Evolutionary conservation across 2,113 vertebrate species (phyloP).

Genomic region (Echinops telfairi): DNA sequence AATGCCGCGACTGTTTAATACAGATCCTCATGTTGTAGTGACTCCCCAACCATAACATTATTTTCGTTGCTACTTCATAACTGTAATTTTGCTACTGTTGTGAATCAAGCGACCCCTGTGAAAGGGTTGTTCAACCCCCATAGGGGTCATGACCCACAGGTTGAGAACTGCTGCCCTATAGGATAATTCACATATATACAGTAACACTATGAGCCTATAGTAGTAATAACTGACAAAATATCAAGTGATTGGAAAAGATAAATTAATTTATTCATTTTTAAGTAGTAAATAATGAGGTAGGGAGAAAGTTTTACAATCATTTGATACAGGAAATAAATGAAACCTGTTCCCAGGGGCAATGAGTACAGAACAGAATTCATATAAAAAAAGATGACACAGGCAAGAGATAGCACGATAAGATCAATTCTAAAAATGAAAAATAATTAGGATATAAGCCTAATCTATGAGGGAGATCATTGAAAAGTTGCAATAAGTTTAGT

Average conservation of each 20-base stretch:
- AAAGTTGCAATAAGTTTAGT: no score
- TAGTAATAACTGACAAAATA: not conserved
- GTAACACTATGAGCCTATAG: not conserved
- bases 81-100: no score
- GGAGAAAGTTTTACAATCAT: not conserved
- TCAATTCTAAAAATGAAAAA: slow-evolving; percentile 27
- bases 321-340: slow-evolving; percentile 49
- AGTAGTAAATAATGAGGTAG: not conserved
- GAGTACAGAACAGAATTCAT: not conserved
- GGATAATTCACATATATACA: not conserved
- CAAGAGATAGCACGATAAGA: slow-evolving; percentile 53
- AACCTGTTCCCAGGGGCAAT: not conserved
- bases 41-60: no score
- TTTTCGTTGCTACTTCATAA: no score
- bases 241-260: not conserved
- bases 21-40: no score
- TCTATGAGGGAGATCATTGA: not conserved
- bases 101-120: no score
- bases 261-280: slow-evolving; percentile 23
- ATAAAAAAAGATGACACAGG: not conserved
- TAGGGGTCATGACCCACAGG: no score
- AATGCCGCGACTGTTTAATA: no score
- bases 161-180: not conserved
- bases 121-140: no score
- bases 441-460: not conserved